Evolutionary conservation across 2,888 invertebrate genomes (phyloP).

Genomic region (Plutella xylostella): DNA sequence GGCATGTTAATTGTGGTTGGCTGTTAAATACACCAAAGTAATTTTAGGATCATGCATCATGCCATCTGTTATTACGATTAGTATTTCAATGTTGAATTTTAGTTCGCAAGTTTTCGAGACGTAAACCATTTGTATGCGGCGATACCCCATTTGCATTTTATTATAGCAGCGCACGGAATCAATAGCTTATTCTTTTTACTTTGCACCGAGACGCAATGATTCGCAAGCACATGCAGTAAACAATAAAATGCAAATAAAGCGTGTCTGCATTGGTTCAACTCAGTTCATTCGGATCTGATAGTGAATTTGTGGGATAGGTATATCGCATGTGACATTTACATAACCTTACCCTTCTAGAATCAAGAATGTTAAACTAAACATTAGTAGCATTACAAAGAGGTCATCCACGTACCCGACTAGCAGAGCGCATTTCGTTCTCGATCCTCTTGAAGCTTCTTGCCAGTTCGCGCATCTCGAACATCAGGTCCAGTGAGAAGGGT

Average conservation of each 20-base stretch:
- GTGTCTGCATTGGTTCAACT: slow-evolving; percentile 2
- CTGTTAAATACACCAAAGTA: slow-evolving; percentile 65
- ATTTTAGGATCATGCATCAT: slow-evolving; percentile 63
- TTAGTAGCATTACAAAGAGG: too few species aligned
- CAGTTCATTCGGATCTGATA: background rate
- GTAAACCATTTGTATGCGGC: slow-evolving; percentile 18
- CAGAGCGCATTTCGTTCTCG: slow-evolving; percentile 67
- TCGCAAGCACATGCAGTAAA: slow-evolving; percentile 63
- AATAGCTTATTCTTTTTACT: slow-evolving; percentile 22
- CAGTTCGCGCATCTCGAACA: slow-evolving; percentile 82
- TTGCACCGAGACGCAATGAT: slow-evolving; percentile 40
- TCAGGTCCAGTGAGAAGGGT: slow-evolving; percentile 84
- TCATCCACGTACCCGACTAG: slow-evolving; percentile 49
- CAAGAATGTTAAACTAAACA: too few species aligned
- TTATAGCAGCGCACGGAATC: slow-evolving; percentile 62
- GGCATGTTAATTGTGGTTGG: slow-evolving; percentile 66
- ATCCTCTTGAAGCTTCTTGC: slow-evolving; percentile 81
- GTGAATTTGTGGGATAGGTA: background rate
- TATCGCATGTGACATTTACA: too few species aligned
- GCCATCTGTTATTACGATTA: slow-evolving; percentile 30
- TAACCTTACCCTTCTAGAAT: too few species aligned
- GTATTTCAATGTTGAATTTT: background rate
- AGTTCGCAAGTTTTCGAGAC: background rate
- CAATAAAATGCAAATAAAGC: slow-evolving; percentile 69
- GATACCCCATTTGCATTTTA: slow-evolving; percentile 66